A percentile compares a stretch with the other conserved stretches of the same genome.
Evolutionary conservation across 2,113 vertebrate genomes (phyloP).

Genomic region (Xiphias gladius): DNA sequence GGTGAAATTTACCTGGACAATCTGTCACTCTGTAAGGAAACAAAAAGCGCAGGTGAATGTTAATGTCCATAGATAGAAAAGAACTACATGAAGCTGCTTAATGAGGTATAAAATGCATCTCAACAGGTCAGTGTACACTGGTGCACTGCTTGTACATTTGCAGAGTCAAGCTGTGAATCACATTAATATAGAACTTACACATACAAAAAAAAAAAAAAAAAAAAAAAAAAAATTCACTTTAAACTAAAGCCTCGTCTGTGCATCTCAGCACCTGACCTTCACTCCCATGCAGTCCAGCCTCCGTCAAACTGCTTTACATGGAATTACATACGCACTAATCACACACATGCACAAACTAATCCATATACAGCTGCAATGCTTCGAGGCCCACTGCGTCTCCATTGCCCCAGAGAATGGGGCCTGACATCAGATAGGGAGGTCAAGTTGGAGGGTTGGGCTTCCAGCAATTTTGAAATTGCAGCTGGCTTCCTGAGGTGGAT

Average conservation of each 20-base stretch:
- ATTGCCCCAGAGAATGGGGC: background rate
- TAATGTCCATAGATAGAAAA: constrained; percentile 6
- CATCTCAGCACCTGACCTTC: constrained; percentile 1
- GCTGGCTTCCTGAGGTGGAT: constrained; percentile 21
- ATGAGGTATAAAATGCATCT: background rate
- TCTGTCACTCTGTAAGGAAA: constrained; percentile 88
- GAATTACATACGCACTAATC: background rate
- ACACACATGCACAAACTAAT: background rate
- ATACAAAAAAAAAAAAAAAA: no score
- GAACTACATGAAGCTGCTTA: background rate
- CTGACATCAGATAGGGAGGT: constrained; percentile 33
- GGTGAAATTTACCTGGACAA: constrained; percentile 89
- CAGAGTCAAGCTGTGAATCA: background rate
- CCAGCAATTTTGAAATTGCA: constrained; percentile 43
- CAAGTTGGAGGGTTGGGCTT: constrained; percentile 16
- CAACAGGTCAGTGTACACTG: background rate
- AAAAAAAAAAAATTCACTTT: no score
- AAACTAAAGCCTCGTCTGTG: background rate
- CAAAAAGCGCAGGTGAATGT: constrained; percentile 38
- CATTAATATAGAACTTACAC: background rate
- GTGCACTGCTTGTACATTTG: background rate
- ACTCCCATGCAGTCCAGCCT: constrained; percentile 1
- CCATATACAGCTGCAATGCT: constrained; percentile 40
- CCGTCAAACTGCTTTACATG: constrained; percentile 1
- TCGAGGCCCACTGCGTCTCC: background rate